Evolutionary conservation across 2,888 invertebrate species (phyloP), one percentile per base, ranked within the genome.

Genomic region (Spicauda simplicius): DNA sequence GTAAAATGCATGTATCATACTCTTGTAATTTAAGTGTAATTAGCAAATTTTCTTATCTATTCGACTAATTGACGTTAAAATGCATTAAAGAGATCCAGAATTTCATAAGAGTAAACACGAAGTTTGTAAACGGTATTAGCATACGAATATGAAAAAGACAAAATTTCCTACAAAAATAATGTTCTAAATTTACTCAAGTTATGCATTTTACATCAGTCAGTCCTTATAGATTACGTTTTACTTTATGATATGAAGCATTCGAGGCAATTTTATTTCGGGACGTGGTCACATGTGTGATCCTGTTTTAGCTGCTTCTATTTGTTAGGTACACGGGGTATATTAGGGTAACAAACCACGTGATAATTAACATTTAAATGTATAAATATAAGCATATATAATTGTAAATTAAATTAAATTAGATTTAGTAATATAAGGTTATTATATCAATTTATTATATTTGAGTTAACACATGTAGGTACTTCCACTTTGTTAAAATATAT

Each of bases 281-380:
- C 41, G 33, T 25, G 57, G 56, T 67, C 56, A 37, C 61, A 6
- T 18, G n/a, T 50, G 56, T 56, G 61, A 16, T 16, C 33, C 33
- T 37, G 18, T 62, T n/a, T 50, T 4, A 30, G 16, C 45, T 48
- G 16, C 48, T 48, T 48, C 30, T 69, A 12, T 55, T 37, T 10
- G 14, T 59, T 30, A 53, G 68, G 60, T 77, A 74, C 75, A 70
- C 76, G 77, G 75, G 73, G 70, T 70, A 71, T 74, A 79, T 76
- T 85, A 88, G 83, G 79, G 78, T 86, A 82, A 85, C 81, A 82
- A 85, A 87, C 88, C 87, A 90, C 91, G 91, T 91, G 91, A 91
- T 91, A 90, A 86, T 86, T 84, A 84, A 82, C 82, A 85, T 79
- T 84, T 78, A 71, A 85, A 78, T 84, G 77, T 87, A 82, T 79